These are phyloP conservation scores for Hycleus phaleratus DNA, from an alignment of 1,140 invertebrate species.

Conservation along the genomic window DNA sequence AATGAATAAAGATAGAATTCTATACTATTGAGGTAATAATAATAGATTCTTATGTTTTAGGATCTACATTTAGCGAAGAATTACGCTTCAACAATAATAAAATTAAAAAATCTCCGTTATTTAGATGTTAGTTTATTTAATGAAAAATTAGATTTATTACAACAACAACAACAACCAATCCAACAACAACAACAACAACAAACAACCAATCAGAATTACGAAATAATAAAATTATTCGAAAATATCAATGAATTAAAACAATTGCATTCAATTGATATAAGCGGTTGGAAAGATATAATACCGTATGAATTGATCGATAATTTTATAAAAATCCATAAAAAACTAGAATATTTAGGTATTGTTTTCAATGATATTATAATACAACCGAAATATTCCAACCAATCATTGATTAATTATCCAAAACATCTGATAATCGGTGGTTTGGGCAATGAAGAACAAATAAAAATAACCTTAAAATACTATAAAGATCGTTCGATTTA, in stretches of 20 bases:
- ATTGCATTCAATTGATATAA: slow-evolving; percentile 61
- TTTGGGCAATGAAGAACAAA: slow-evolving; percentile 32
- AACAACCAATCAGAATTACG: neutral
- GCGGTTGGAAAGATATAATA: slow-evolving; percentile 47
- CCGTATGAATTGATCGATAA: slow-evolving; percentile 18
- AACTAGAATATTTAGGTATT: slow-evolving; percentile 33
- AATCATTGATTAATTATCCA: slow-evolving; percentile 13
- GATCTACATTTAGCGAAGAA: slow-evolving; percentile 32
- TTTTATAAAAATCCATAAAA: slow-evolving; percentile 30
- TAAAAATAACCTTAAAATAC: slow-evolving; percentile 49
- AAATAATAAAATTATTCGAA: slow-evolving; percentile 43
- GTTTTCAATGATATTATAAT: slow-evolving; percentile 31
- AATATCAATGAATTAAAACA: slow-evolving; percentile 50
- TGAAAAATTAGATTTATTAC: slow-evolving; percentile 26
- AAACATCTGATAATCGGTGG: slow-evolving; percentile 32
- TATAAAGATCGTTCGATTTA: slow-evolving; percentile 56
- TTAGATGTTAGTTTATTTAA: slow-evolving; percentile 35
- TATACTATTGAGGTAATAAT: no score
- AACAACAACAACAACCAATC: slow-evolving; percentile 31
- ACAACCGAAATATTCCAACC: slow-evolving; percentile 28
- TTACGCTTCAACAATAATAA: slow-evolving; percentile 49
- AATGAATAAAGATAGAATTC: no score
- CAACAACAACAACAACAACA: no score
- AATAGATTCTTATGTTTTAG: neutral
- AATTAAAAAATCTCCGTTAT: slow-evolving; percentile 50